phyloP scores from a whole-genome alignment of 2,113 vertebrate genomes.

The Nothocercus nigrocapillus region DNA sequence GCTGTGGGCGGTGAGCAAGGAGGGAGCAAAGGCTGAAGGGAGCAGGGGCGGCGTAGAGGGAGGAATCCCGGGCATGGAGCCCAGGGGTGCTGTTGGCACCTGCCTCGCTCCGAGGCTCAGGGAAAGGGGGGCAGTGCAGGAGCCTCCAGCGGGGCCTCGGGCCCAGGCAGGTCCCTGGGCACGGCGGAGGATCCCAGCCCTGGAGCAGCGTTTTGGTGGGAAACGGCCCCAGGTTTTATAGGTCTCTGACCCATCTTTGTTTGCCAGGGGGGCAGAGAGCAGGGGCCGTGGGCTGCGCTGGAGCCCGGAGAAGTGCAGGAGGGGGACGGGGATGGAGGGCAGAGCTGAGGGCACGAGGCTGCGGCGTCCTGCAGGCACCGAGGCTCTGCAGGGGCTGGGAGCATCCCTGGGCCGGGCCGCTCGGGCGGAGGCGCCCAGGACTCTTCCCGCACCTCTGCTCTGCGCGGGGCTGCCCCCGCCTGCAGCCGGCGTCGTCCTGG shows the following conservation, averaged over 20 bases:
- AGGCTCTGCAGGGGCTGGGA: background rate
- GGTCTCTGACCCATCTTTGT: background rate
- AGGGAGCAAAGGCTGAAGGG: background rate
- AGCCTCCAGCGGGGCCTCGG: too few relatives aligned
- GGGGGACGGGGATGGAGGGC: too few relatives aligned
- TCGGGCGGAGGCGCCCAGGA: background rate
- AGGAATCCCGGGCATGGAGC: accelerated
- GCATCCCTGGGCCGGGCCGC: background rate
- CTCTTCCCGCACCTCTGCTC: background rate
- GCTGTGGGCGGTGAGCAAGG: background rate
- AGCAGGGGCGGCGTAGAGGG: background rate
- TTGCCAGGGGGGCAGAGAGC: background rate
- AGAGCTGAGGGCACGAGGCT: too few relatives aligned
- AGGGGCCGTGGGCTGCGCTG: too few relatives aligned
- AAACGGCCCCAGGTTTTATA: background rate
- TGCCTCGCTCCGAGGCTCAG: accelerated
- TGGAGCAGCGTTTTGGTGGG: background rate
- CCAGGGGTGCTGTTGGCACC: background rate
- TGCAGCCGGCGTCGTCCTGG: background rate
- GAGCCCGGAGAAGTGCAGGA: too few relatives aligned
- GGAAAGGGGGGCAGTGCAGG: background rate
- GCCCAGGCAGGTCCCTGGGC: background rate
- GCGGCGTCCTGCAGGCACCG: accelerated
- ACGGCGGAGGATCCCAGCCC: background rate
- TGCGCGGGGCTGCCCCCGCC: background rate